Evolutionary conservation across 2,797 vertebrate genomes (phyloP), one percentile per base, ranked within the genome.

Genomic region (Ataeniobius toweri): DNA sequence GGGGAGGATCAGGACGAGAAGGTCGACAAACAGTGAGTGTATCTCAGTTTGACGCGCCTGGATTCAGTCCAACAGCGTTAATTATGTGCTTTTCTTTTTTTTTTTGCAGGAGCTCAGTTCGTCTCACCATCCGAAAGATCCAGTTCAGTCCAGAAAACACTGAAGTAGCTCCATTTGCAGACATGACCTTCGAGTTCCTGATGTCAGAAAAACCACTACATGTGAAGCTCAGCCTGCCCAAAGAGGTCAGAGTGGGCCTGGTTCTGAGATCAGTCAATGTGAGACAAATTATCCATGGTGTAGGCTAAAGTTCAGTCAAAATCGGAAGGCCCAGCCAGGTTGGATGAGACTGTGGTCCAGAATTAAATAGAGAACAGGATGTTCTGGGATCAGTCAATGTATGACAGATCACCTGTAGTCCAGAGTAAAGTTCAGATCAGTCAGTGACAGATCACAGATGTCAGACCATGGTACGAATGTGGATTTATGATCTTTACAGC

Each of bases 131-230:
- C 89, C 96, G 98, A 1, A 99, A 99, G 90, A 92, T 99, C 75
- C 98, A 99, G 81, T 97, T 95, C 12, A 96, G 96, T 22, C 96
- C 96, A 0, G 93, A 93, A 2, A 72, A 86, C 44, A 79, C 84
- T 1, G 92, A 93, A 0, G 89, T 95, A n/a, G 93, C 90, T 41
- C 98, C 97, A 1, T 86, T 73, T 0, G 90, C 94, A 0, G 96
- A 99, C 56, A 96, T 94, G 6, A 95, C 96, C 79, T 97, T 97
- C 83, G 96, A 99, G 91, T 98, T 99, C 90, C 96, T 98, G 89
- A 96, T 97, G 96, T 97, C 97, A 0, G 96, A 96, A 86, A 97
- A 97, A 79, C 98, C 98, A 0, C 92, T 99, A 78, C 93, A 96
- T 4, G 70, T 99, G 76, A 91, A 94, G 0, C 93, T 97, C 58